phyloP scores from a whole-genome alignment of 2,797 vertebrate genomes.

The Echiichthys vipera region DNA sequence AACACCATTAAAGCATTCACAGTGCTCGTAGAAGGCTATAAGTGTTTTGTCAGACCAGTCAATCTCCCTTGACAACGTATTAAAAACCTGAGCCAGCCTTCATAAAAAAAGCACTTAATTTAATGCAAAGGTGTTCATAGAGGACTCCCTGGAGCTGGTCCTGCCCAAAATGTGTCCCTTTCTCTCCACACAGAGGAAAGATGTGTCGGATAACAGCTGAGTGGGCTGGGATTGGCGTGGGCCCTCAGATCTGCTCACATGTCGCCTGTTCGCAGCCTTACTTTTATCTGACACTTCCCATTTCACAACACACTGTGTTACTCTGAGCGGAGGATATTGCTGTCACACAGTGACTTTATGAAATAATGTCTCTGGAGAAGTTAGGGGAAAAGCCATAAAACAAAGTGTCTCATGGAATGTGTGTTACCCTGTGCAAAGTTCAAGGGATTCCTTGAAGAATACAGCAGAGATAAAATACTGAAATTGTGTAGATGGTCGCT shows the following conservation, averaged over 20 bases:
- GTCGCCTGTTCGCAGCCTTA: slow-evolving; percentile 22
- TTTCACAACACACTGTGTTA: slow-evolving; percentile 49
- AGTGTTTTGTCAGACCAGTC: background rate
- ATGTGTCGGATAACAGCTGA: slow-evolving; percentile 53
- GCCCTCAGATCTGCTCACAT: slow-evolving; percentile 30
- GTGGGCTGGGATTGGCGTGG: slow-evolving; percentile 3
- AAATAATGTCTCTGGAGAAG: slow-evolving; percentile 29
- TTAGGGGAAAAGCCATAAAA: slow-evolving; percentile 29
- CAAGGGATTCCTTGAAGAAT: slow-evolving; percentile 24
- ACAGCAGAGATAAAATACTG: background rate
- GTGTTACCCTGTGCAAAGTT: slow-evolving; percentile 28
- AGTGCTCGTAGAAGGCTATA: background rate
- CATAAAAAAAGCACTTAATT: background rate
- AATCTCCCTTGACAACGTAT: background rate
- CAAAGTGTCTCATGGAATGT: slow-evolving; percentile 27
- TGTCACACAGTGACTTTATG: slow-evolving; percentile 40
- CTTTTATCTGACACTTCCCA: slow-evolving; percentile 66
- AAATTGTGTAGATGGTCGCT: background rate
- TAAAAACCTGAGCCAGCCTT: background rate
- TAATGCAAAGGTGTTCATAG: background rate
- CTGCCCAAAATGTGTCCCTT: slow-evolving; percentile 29
- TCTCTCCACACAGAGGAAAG: slow-evolving; percentile 20
- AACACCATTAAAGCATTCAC: background rate
- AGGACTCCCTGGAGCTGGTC: slow-evolving; percentile 3
- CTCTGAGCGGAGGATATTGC: slow-evolving; percentile 46